These are phyloP conservation scores for Catamblyrhynchus diadema DNA, from an alignment of 2,797 vertebrate species.

Conservation along the genomic window DNA sequence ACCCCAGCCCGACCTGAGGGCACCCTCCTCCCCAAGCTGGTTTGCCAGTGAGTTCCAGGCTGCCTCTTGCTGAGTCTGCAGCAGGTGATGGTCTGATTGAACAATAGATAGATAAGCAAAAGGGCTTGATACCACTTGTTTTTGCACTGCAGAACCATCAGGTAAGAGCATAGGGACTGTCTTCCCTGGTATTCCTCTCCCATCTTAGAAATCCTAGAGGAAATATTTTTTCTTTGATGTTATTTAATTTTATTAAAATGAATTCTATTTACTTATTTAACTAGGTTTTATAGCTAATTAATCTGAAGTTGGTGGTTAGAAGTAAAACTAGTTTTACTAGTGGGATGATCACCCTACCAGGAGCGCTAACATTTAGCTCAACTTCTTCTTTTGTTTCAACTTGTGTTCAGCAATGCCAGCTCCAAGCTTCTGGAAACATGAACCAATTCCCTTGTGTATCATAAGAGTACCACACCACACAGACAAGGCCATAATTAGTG, in stretches of 20 bases:
- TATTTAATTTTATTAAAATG: background rate
- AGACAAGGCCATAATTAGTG: background rate
- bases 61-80: background rate
- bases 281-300: background rate
- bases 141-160: background rate
- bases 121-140: rapidly evolving
- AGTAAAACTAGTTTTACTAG: background rate
- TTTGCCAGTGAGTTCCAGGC: background rate
- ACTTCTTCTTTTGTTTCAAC: background rate
- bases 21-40: background rate
- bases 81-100: background rate
- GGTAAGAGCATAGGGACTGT: background rate
- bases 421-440: background rate
- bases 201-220: background rate
- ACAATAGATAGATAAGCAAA: background rate
- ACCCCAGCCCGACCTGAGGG: background rate
- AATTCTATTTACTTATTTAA: background rate
- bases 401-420: background rate
- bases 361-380: background rate
- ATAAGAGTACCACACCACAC: background rate
- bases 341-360: background rate
- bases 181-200: background rate
- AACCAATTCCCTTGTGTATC: background rate
- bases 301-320: background rate
- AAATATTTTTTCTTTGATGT: background rate